Base-by-base conservation (phyloP, 2,888 invertebrate genomes). In the Uropetala carovei region DNA sequence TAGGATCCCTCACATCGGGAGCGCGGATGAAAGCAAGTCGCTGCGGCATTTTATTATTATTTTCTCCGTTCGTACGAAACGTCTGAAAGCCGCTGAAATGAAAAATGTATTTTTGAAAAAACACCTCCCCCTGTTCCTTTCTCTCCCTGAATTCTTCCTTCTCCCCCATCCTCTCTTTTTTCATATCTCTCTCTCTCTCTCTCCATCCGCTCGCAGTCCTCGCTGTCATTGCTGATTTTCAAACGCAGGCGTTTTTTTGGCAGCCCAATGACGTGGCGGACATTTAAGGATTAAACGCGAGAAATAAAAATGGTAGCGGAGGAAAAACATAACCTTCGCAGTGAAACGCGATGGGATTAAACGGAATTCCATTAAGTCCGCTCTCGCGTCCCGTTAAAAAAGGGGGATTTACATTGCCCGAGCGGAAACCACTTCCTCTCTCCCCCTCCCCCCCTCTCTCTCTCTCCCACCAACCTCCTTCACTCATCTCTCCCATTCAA, bases 261-360 rank as follows among this genome's bases (percentile, higher is more conserved):
- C 75, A 22, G 11, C 27, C 75, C 75, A 27, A 75, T 75, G 75
- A 22, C 27, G 75, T 75, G 11, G 11, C 75, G 75, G 75, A 75
- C 75, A 75, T 75, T 75, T 75, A 75, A 75, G 75, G 75, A 75
- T 75, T 75, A 75, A 75, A 75, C 10, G 13, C 22, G 27, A 75
- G 27, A 75, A 75, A 75, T 27, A 7, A 75, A 27, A 75, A 75
- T 27, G 22, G 75, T 13, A 75, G 75, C 27, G 75, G 27, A 4
- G 27, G 75, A 75, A 75, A 75, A 75, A 75, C 75, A 75, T 75
- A 75, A 75, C 75, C 75, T 75, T 75, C 75, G 75, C 75, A 75
- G 75, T 75, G 75, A 75, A 75, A 75, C 75, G 75, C 75, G 75
- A 27, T 75, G 75, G 75, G 75, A 75, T 75, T 75, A 75, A 75